These are phyloP conservation scores for Pogonomyrmex barbatus DNA, from an alignment of 1,140 invertebrate species.

Conservation along the genomic window DNA sequence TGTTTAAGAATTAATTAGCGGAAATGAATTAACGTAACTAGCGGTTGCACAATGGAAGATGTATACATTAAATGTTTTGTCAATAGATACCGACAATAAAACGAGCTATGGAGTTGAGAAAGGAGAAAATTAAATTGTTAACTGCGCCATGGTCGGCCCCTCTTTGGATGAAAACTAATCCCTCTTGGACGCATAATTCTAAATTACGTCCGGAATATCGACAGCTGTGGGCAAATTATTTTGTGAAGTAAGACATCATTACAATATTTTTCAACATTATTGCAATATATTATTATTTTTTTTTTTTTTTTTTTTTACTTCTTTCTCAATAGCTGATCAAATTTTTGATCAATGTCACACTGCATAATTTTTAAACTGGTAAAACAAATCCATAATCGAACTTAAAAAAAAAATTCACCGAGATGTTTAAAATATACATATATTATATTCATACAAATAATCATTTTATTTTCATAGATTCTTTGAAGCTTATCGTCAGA, in stretches of 20 bases:
- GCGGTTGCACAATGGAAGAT: not conserved
- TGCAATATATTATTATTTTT: not conserved
- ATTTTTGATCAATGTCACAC: not conserved
- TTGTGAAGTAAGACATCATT: constrained; percentile 86
- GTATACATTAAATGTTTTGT: not conserved
- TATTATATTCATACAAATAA: constrained; percentile 11
- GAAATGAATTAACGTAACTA: not conserved
- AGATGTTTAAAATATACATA: not conserved
- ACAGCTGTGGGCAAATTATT: constrained; percentile 93
- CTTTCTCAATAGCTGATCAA: constrained; percentile 12
- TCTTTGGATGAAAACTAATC: constrained; percentile 96
- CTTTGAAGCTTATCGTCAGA: constrained; percentile 85
- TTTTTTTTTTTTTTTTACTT: not conserved
- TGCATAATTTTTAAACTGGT: not conserved
- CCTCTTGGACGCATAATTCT: constrained; percentile 86
- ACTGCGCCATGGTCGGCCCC: constrained; percentile 92
- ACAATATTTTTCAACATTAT: not conserved
- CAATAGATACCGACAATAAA: constrained; percentile 84
- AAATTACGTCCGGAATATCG: constrained; percentile 88
- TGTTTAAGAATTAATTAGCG: not conserved
- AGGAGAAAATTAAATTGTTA: constrained; percentile 86
- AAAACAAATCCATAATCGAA: not conserved
- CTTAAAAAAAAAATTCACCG: not conserved
- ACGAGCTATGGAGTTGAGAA: constrained; percentile 76
- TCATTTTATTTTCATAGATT: constrained; percentile 80